Conservation (phyloP, 2,113 vertebrate genomes). For the Hiodon tergisus region DNA sequence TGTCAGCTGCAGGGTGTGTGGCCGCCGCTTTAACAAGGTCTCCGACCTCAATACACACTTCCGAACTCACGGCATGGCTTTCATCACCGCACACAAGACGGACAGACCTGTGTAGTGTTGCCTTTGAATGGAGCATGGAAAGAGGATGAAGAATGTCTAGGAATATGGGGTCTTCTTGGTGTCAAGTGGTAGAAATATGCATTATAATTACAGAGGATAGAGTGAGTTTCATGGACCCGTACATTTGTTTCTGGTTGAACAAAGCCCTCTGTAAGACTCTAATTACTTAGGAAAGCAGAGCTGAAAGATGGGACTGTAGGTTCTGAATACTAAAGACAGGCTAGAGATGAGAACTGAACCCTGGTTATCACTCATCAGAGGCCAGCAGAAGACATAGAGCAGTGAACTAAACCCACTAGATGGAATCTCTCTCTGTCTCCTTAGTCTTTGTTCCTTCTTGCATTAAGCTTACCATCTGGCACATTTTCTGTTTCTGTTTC, state of each 20-base stretch:
- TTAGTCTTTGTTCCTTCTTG: no score
- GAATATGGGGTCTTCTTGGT: not conserved
- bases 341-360: no score
- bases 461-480: no score
- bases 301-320: not conserved
- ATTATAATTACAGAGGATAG: not conserved
- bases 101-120: constrained; percentile 46
- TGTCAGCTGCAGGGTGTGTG: constrained; percentile 78
- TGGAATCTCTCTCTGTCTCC: no score
- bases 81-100: constrained; percentile 80
- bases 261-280: not conserved
- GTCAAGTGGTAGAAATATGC: not conserved
- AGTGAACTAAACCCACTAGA: no score
- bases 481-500: no score
- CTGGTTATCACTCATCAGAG: no score
- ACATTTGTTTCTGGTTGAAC: not conserved
- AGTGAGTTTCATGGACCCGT: not conserved
- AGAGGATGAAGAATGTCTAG: not conserved
- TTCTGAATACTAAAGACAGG: no score
- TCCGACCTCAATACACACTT: constrained; percentile 89
- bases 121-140: not conserved
- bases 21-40: constrained; percentile 75
- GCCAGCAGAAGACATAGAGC: no score
- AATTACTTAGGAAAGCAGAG: not conserved
- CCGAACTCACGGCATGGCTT: constrained; percentile 94